Evolutionary conservation across 2,888 invertebrate species (phyloP), one percentile per base, ranked within the genome.

Genomic region (Molanna angustata): DNA sequence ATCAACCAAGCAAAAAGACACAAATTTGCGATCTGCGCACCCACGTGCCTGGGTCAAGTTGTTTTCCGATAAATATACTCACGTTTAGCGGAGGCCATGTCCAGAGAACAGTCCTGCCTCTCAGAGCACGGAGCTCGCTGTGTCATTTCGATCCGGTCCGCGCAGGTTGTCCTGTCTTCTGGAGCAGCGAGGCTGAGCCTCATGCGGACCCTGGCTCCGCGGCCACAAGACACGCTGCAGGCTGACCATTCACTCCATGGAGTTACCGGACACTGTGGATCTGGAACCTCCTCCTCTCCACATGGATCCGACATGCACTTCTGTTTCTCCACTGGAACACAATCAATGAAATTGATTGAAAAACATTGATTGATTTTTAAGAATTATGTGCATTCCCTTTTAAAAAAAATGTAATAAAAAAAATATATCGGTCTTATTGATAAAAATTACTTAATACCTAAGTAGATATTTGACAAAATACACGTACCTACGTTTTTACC

Each of bases 211-310:
- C 80, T 78, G 13, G 88, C 82, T 1, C 95, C 95, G 65, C 83
- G 82, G 0, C 94, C 95, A 67, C 95, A 96, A 4, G 90, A 83
- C 0, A 88, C 90, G 45, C 90, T 88, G 73, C 95, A 96, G 0
- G 94, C 88, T 50, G 92, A 90, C 94, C 94, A 96, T 61, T 88
- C 86, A 51, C 90, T 85, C 95, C 95, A 96, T 45, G 83, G 83
- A 0, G 88, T 88, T n/a, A 90, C 86, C 52, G 90, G 88, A 63
- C 89, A 89, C 61, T 74, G 56, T 1, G 84, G 81, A 72, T 85
- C 85, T 1, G 77, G 67, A 1, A 70, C 61, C 61, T 79, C 81
- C 27, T 73, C 72, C 47, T 78, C 76, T 0, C 71, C 68, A 64
- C 90, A 89, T 2, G 80, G 78, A 0, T 87, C 85, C 61, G 80